Evolutionary conservation across 2,797 vertebrate species (phyloP), one percentile per base, ranked within the genome.

Genomic region (Champsocephalus esox): DNA sequence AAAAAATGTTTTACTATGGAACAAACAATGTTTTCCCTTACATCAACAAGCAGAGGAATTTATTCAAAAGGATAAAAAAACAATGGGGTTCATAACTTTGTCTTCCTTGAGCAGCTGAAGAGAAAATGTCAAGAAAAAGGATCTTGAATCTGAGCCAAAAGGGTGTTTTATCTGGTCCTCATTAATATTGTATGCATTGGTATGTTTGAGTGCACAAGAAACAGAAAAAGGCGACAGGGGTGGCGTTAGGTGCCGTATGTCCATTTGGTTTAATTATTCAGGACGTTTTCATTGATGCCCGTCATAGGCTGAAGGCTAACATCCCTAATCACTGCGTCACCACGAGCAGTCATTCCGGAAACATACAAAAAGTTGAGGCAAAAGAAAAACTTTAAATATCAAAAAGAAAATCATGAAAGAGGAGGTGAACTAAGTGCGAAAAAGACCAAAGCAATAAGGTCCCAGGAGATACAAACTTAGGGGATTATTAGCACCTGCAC

Each of bases 401-500:
- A 60, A 55, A 51, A 65, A 75, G 4, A 16, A 52, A 66, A 56
- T 16, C 5, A 13, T 0, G 12, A 55, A 5, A 38, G 11, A 12
- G 38, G 49, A 70, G 38, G 38, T 66, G 59, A 87, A 59, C 0
- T n/a, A 12, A 51, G 54, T 12, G 28, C 56, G 62, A n/a, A 68
- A 51, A 34, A 12, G 9, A 32, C 21, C 21, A 80, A 73, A 65
- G 44, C 13, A 77, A 55, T 60, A 49, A 66, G 9, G 50, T 34
- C 2, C 2, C 41, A 9, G 16, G 32, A 9, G 16, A 56, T 28
- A 64, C 38, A 80, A 68, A 70, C 56, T 34, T 7, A 8, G 70
- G 44, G 48, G 52, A 24, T 71, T 66, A 50, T 58, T 75, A 43
- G 49, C 82, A 83, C 62, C 68, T 89, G 85, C 41, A 50, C 21